Conservation (phyloP, 2,113 vertebrate genomes). For the Zapus hudsonius region DNA sequence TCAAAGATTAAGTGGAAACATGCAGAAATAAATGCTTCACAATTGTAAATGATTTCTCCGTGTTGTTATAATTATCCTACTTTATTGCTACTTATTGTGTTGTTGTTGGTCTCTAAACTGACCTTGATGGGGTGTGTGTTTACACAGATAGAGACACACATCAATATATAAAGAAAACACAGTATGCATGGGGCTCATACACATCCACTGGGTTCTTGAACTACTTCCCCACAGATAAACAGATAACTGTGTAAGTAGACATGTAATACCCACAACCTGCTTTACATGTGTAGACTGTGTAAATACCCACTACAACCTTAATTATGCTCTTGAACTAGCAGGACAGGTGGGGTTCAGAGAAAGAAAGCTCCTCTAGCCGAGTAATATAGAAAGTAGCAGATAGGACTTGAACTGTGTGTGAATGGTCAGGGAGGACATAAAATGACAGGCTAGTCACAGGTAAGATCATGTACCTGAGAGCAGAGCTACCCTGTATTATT, state of each 20-base stretch:
- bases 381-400: background rate
- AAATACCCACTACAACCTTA: background rate
- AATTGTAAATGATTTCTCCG: background rate
- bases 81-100: too few relatives aligned
- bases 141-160: background rate
- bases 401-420: background rate
- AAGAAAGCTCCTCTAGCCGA: background rate
- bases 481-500: background rate
- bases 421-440: background rate
- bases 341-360: background rate
- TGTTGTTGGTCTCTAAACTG: background rate
- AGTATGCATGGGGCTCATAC: background rate
- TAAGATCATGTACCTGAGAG: background rate
- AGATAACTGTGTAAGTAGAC: background rate
- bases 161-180: background rate
- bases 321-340: background rate
- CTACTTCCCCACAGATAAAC: background rate
- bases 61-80: background rate
- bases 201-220: too few relatives aligned
- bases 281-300: background rate
- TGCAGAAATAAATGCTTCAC: background rate
- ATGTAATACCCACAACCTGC: background rate
- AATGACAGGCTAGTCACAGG: background rate
- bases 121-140: background rate
- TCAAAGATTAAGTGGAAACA: background rate